Conservation (phyloP, 2,888 invertebrate genomes). For the Melangyna quadrimaculata region DNA sequence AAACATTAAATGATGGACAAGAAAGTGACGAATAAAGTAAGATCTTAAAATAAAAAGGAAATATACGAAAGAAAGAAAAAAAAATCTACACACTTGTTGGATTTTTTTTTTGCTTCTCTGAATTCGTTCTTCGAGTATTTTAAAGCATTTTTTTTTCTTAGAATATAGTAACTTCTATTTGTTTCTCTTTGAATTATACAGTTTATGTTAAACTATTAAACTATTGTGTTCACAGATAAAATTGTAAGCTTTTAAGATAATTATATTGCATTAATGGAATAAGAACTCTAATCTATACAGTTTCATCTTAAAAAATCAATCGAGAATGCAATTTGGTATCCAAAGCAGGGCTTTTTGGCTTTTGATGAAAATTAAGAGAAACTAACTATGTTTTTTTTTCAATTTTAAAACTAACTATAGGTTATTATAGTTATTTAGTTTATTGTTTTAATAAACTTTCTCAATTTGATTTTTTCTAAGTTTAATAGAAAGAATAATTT, state of each 20-base stretch:
- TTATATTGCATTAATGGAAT: neutral
- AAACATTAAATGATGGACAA: conserved; percentile 53
- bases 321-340: no score
- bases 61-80: neutral
- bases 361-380: no score
- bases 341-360: no score
- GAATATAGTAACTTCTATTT: neutral
- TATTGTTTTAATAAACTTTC: no score
- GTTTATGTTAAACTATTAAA: neutral
- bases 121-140: conserved; percentile 8
- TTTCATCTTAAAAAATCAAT: no score
- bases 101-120: neutral
- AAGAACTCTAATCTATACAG: no score
- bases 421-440: no score
- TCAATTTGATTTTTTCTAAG: no score
- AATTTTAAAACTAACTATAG: no score
- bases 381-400: no score
- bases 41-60: conserved; percentile 30
- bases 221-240: neutral
- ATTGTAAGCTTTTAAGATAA: neutral
- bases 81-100: conserved; percentile 25
- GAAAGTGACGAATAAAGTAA: conserved; percentile 37
- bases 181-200: neutral
- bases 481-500: no score
- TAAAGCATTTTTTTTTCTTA: neutral